Base-by-base conservation (phyloP, 2,888 invertebrate species). In the Muscina levida region DNA sequence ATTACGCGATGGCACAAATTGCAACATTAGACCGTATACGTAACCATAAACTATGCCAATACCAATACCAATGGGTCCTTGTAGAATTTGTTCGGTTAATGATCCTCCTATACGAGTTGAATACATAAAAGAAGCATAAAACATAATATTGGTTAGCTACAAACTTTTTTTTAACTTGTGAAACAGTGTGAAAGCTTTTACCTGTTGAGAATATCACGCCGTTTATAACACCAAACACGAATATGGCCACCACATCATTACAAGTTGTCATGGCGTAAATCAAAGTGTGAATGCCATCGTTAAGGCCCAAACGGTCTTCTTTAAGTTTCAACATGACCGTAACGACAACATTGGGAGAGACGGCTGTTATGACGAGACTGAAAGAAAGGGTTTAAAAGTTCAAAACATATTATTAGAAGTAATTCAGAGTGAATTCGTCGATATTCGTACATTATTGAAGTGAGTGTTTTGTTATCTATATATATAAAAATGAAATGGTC, bases 181-280 rank as follows among this genome's bases (percentile, higher is more conserved):
- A 17, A 17, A 46, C n/a, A 46, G 17, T 15, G 46, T n/a, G n/a
- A n/a, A n/a, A 26, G 10, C 51, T 59, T 66, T 83, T 89, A 93
- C 94, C 93, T 84, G 92, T 91, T 62, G 93, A 91, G 85, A 95
- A 94, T 62, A 94, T 92, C 56, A 94, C 91, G 22, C 94, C 93
- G 66, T 94, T 91, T 67, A 93, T 89, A 42, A 95, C 92, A 19
- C 94, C 93, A 88, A 95, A 96, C 2, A 93, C 90, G 73, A 95
- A 94, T 82, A 96, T 94, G 67, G 95, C 94, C 70, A 95, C 91
- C 66, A 96, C 94, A 89, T 95, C 95, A 87, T 96, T 96, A 77
- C 95, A 91, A 79, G 94, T 94, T 51, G 89, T 90, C 88, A 88
- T 89, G 67, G 90, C 90, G 84, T 89, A 90, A 59, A 96, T 93